Conservation (phyloP, 1,140 invertebrate species). For the silkworm (Bombyx mori) region DNA sequence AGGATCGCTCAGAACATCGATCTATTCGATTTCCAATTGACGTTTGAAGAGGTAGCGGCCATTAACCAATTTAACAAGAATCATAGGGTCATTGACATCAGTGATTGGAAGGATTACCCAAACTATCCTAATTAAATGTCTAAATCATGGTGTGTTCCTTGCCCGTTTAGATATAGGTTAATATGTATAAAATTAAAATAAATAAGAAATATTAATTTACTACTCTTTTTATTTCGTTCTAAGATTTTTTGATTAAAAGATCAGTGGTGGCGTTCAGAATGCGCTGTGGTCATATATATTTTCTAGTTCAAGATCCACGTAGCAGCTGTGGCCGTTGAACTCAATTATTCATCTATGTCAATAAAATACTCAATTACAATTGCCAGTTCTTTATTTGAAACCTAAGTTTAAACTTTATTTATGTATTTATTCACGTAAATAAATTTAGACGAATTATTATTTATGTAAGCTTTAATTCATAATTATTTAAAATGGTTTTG, state of each 20-base stretch:
- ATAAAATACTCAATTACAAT: too few relatives aligned
- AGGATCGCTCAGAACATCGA: slow-evolving; percentile 82
- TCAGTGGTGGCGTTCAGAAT: too few relatives aligned
- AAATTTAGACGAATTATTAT: not conserved
- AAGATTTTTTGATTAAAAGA: not conserved
- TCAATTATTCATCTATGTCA: too few relatives aligned
- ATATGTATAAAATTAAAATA: not conserved
- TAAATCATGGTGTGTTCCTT: too few relatives aligned
- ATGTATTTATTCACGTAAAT: too few relatives aligned
- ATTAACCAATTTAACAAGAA: slow-evolving; percentile 76
- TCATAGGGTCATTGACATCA: slow-evolving; percentile 67
- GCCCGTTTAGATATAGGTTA: too few relatives aligned
- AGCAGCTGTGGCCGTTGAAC: too few relatives aligned
- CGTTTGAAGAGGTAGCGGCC: slow-evolving; percentile 73
- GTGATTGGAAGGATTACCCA: slow-evolving; percentile 69
- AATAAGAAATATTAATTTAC: not conserved
- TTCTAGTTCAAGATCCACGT: too few relatives aligned
- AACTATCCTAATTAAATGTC: slow-evolving; percentile 66
- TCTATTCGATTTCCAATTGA: slow-evolving; percentile 80
- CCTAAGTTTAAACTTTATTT: too few relatives aligned
- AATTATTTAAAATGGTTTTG: not conserved
- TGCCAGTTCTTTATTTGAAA: too few relatives aligned
- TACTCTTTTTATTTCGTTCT: not conserved
- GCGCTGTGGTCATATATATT: too few relatives aligned
- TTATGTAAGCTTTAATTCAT: not conserved